phyloP scores from a whole-genome alignment of 2,797 vertebrate genomes.

The Oryzias sinensis region DNA sequence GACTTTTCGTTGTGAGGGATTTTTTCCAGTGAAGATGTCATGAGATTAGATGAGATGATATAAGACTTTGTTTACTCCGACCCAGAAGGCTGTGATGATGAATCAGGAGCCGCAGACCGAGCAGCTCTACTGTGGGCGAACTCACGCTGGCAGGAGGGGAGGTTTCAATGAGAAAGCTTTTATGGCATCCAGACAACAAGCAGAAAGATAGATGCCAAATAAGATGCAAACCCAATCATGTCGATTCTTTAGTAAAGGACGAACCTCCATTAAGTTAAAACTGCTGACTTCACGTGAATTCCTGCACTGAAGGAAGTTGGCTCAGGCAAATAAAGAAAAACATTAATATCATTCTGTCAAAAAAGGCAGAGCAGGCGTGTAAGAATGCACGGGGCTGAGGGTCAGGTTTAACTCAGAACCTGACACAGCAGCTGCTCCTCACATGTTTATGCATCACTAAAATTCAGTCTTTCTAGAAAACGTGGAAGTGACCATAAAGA shows the following conservation, averaged over 20 bases:
- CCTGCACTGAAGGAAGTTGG: no score
- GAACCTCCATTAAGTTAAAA: background rate
- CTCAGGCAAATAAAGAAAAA: background rate
- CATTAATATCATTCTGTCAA: background rate
- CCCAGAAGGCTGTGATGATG: constrained; percentile 24
- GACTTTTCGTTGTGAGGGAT: constrained; percentile 3
- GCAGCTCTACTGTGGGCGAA: constrained; percentile 27
- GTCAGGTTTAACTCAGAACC: constrained; percentile 23
- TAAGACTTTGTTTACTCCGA: constrained; percentile 40
- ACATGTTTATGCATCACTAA: constrained; percentile 17
- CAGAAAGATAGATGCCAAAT: constrained; percentile 6
- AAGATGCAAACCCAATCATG: constrained; percentile 11
- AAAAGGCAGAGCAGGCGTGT: background rate
- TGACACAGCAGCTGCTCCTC: constrained; percentile 14
- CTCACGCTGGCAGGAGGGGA: constrained; percentile 15
- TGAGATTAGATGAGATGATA: constrained; percentile 25
- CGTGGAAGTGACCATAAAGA: constrained; percentile 20
- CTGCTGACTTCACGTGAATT: no score
- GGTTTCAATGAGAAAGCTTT: constrained; percentile 28
- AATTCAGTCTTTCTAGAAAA: constrained; percentile 36
- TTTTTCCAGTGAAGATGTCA: constrained; percentile 12
- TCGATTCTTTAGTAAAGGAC: constrained; percentile 1
- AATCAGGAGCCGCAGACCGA: constrained; percentile 15
- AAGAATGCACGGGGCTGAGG: no score
- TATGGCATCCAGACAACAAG: constrained; percentile 10